A percentile compares a stretch with the other conserved stretches of the same genome.
phyloP scores from a whole-genome alignment of 2,113 vertebrate species.

The Embiotoca jacksoni region DNA sequence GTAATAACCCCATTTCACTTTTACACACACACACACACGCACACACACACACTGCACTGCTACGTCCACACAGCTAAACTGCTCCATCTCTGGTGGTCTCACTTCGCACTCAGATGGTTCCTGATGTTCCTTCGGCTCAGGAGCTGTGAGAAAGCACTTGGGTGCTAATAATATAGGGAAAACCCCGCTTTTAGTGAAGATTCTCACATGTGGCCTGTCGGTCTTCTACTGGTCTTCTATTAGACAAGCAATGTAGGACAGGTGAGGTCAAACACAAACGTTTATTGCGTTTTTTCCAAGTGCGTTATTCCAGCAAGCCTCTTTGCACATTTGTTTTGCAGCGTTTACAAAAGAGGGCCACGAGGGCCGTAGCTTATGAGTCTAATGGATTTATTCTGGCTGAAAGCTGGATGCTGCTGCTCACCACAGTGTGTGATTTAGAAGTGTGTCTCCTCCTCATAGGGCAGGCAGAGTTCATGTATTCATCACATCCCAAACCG shows the following conservation, averaged over 20 bases:
- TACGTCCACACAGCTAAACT: too few species aligned
- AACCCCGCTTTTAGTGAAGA: background rate
- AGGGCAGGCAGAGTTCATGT: slow-evolving; percentile 55
- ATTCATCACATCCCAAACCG: slow-evolving; percentile 31
- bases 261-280: background rate
- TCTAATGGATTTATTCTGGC: slow-evolving; percentile 3
- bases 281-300: background rate
- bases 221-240: background rate
- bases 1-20: too few species aligned
- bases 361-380: slow-evolving; percentile 6
- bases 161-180: too few species aligned
- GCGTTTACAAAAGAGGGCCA: slow-evolving; percentile 11
- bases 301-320: background rate
- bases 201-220: background rate
- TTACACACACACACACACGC: too few species aligned
- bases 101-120: too few species aligned
- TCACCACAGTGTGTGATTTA: slow-evolving; percentile 39
- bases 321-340: background rate
- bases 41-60: too few species aligned
- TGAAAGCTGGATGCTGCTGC: slow-evolving; percentile 20
- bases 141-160: too few species aligned
- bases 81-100: too few species aligned
- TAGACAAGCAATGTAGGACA: background rate
- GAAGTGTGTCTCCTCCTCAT: slow-evolving; percentile 36
- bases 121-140: too few species aligned